Evolutionary conservation across 2,113 vertebrate genomes (phyloP).

Genomic region (Phyllostomus hastatus): DNA sequence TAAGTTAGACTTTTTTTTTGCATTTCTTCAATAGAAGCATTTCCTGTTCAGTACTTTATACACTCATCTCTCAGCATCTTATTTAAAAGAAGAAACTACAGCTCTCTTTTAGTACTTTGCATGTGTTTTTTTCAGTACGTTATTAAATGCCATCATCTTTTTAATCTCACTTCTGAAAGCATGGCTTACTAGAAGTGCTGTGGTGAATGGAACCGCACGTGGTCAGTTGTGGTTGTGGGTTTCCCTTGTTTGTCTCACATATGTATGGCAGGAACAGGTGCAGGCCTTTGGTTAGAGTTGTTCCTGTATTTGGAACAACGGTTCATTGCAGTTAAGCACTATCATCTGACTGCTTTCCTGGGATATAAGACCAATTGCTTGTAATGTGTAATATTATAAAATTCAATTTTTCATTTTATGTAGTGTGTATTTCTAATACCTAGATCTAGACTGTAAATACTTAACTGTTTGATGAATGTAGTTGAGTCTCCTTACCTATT

Average conservation of each 20-base stretch:
- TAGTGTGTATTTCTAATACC: not conserved
- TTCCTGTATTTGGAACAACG: constrained; percentile 59
- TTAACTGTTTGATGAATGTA: not conserved
- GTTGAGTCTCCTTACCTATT: not conserved
- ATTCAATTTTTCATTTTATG: not conserved
- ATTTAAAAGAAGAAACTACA: constrained; percentile 32
- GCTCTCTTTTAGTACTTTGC: not conserved
- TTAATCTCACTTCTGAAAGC: constrained; percentile 1
- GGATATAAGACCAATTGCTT: not conserved
- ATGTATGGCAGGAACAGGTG: constrained; percentile 36
- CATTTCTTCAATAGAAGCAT: not conserved
- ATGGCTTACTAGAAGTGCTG: not conserved
- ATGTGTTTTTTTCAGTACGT: not conserved
- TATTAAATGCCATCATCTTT: not conserved
- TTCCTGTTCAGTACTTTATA: not conserved
- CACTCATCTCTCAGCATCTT: not conserved
- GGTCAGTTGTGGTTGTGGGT: constrained; percentile 65
- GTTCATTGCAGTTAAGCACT: constrained; percentile 11
- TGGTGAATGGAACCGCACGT: not conserved
- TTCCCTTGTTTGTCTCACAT: constrained; percentile 42
- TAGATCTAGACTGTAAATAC: not conserved
- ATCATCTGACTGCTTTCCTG: not conserved
- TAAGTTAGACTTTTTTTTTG: not conserved
- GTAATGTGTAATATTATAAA: not conserved
- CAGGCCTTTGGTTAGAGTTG: not conserved